These are phyloP conservation scores for Seriola rivoliana DNA, from an alignment of 2,113 vertebrate genomes.

Conservation along the genomic window DNA sequence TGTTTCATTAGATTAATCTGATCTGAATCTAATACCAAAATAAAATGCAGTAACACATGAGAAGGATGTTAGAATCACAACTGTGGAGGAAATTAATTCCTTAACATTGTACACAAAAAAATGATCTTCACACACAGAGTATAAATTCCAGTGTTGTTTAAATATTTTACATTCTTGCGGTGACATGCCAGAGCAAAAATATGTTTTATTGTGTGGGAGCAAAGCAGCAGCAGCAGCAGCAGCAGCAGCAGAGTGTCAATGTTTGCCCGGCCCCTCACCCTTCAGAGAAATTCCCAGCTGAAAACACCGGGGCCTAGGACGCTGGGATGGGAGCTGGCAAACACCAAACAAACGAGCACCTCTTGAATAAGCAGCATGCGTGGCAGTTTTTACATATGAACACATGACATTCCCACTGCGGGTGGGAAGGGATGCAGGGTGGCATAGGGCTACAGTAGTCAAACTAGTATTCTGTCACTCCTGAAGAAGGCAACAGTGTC, in stretches of 20 bases:
- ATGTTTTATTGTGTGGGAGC: slow-evolving; percentile 52
- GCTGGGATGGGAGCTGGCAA: slow-evolving; percentile 52
- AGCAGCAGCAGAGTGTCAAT: slow-evolving; percentile 59
- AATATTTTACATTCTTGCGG: slow-evolving; percentile 25
- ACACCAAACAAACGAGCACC: slow-evolving; percentile 57
- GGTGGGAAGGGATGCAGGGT: slow-evolving; percentile 38
- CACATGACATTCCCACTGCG: slow-evolving; percentile 54
- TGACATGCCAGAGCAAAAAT: slow-evolving; percentile 40
- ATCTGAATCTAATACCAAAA: slow-evolving; percentile 18
- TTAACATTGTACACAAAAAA: background rate
- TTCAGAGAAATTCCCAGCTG: slow-evolving; percentile 73
- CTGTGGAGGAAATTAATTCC: background rate
- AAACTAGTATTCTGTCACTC: slow-evolving; percentile 9
- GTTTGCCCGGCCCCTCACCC: slow-evolving; percentile 70
- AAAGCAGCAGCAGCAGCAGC: slow-evolving; percentile 43
- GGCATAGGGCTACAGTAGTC: slow-evolving; percentile 19
- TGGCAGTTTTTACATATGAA: slow-evolving; percentile 57
- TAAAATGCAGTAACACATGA: slow-evolving; percentile 6
- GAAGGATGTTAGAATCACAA: slow-evolving; percentile 7
- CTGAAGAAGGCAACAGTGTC: slow-evolving; percentile 41
- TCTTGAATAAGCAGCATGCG: slow-evolving; percentile 57
- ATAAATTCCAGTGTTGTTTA: background rate
- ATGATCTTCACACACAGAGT: background rate
- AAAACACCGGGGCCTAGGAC: slow-evolving; percentile 63
- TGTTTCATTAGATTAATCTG: slow-evolving; percentile 57